Percentiles rank a stretch among this genome's conserved stretches.
These are phyloP conservation scores for Romanogobio albipinnatus DNA, from an alignment of 2,113 vertebrate species.

Conservation along the genomic window DNA sequence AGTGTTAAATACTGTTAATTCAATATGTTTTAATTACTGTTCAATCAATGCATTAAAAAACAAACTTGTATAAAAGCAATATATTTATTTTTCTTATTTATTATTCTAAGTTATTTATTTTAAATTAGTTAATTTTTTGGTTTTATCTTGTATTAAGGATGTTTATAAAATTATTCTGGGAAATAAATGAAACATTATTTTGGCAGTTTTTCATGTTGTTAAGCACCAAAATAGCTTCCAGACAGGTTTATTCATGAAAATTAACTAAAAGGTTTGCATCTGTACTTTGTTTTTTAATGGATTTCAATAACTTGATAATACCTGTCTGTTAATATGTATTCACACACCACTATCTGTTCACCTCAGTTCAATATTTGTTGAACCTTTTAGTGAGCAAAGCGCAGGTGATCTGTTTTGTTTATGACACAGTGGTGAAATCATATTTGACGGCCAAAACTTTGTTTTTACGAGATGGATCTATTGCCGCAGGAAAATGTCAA, in stretches of 20 bases:
- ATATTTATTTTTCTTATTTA: not conserved
- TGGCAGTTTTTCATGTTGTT: not conserved
- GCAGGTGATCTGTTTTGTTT: constrained; percentile 16
- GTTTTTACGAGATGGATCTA: constrained; percentile 27
- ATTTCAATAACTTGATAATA: constrained; percentile 16
- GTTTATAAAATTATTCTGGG: not conserved
- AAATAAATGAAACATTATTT: not conserved
- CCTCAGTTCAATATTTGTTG: not conserved
- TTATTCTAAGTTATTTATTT: not conserved
- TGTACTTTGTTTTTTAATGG: not conserved
- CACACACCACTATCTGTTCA: not conserved
- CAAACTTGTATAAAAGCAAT: not conserved
- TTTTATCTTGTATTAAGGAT: not conserved
- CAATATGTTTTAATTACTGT: not conserved
- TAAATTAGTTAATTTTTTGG: not conserved
- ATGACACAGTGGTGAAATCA: constrained; percentile 13
- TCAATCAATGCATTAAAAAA: not conserved
- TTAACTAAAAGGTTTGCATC: not conserved
- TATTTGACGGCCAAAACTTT: not conserved
- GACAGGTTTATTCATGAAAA: not conserved
- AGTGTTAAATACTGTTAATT: not conserved
- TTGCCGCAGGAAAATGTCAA: constrained; percentile 40
- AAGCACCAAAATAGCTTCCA: not conserved
- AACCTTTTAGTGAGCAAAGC: not conserved
- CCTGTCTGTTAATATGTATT: not conserved